A percentile compares a stretch with the other conserved stretches of the same genome.
phyloP scores from a whole-genome alignment of 1,140 invertebrate species.

The Heliconius eleuchia region DNA sequence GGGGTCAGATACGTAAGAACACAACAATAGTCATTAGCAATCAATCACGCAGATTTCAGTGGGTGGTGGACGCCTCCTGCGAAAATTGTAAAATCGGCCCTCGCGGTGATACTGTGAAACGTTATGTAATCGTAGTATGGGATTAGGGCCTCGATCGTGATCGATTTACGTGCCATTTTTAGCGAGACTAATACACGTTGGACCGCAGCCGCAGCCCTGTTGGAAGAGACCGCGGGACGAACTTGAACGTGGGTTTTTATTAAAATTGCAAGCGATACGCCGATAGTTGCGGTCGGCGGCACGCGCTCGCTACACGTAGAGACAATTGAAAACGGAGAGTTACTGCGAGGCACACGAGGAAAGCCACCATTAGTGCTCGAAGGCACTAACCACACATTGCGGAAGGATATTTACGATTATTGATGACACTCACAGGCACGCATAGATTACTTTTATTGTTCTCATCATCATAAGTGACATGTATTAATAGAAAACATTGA shows the following conservation, averaged over 20 bases:
- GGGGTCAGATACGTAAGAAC: constrained; percentile 54
- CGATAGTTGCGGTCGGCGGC: constrained; percentile 60
- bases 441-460: too few species aligned
- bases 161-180: constrained; percentile 36
- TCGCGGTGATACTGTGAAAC: constrained; percentile 53
- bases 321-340: constrained; percentile 71
- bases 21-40: constrained; percentile 72
- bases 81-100: constrained; percentile 55
- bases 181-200: constrained; percentile 30
- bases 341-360: constrained; percentile 63
- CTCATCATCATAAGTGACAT: too few species aligned
- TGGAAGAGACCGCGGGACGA: constrained; percentile 47
- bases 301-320: constrained; percentile 63
- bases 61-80: constrained; percentile 55
- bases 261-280: constrained; percentile 59
- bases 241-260: constrained; percentile 67
- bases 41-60: constrained; percentile 65
- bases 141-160: constrained; percentile 48
- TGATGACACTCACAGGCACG: background rate
- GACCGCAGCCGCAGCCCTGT: constrained; percentile 43
- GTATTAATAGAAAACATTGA: too few species aligned
- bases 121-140: constrained; percentile 34
- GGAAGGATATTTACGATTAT: constrained; percentile 5
- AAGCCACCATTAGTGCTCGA: constrained; percentile 61
- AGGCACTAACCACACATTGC: constrained; percentile 60